phyloP scores from a whole-genome alignment of 2,888 invertebrate species.

The Campaea margaritaria region DNA sequence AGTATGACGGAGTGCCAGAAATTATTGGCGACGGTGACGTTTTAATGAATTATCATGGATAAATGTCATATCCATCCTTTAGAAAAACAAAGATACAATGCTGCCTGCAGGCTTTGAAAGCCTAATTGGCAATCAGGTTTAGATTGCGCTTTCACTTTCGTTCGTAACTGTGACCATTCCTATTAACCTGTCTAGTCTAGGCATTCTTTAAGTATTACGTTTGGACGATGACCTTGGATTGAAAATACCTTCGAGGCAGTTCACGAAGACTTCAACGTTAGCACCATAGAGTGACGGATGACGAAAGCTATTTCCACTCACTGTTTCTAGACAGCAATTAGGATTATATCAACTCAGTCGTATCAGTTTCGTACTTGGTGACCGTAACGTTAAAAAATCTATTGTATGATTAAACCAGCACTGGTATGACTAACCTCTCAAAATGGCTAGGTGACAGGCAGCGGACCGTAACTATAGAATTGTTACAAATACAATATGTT shows the following conservation, averaged over 20 bases:
- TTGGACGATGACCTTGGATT: slow-evolving; percentile 19
- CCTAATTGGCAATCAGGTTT: slow-evolving; percentile 12
- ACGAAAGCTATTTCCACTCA: slow-evolving; percentile 5
- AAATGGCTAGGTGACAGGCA: slow-evolving; percentile 21
- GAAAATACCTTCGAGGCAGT: slow-evolving; percentile 1
- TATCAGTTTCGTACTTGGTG: slow-evolving; percentile 23
- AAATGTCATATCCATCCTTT: too few species aligned
- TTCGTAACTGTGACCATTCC: slow-evolving; percentile 7
- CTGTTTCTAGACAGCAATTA: not conserved
- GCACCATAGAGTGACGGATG: slow-evolving; percentile 3
- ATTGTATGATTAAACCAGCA: slow-evolving; percentile 28
- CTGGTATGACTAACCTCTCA: slow-evolving; percentile 6
- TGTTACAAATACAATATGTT: slow-evolving; percentile 23
- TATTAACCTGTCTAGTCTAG: slow-evolving; percentile 16
- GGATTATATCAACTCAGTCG: not conserved
- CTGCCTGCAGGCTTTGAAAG: slow-evolving; percentile 10
- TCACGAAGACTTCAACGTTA: not conserved
- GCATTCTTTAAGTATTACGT: slow-evolving; percentile 7
- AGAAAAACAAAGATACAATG: not conserved
- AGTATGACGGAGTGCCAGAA: too few species aligned
- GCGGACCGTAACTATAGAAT: slow-evolving; percentile 17
- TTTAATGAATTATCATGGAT: too few species aligned
- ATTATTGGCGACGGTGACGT: too few species aligned
- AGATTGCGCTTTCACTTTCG: slow-evolving; percentile 26
- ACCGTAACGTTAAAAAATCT: slow-evolving; percentile 22